Conservation (phyloP, 2,113 vertebrate genomes). For the Caracal caracal region DNA sequence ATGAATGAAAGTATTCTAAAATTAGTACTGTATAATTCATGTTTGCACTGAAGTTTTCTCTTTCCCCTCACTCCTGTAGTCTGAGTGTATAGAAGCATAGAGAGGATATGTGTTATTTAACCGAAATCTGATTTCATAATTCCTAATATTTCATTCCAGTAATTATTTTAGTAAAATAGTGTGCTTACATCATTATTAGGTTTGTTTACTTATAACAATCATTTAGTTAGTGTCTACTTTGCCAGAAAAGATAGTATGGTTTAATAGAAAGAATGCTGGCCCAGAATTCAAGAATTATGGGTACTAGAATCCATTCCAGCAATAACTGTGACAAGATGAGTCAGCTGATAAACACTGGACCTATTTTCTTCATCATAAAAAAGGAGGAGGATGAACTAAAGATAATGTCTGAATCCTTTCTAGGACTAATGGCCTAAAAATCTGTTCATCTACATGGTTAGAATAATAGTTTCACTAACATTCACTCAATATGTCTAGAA, state of each 20-base stretch:
- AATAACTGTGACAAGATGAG: not conserved
- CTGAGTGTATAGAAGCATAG: not conserved
- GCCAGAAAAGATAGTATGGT: not conserved
- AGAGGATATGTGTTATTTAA: not conserved
- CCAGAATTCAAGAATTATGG: slow-evolving; percentile 27
- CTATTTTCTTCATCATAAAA: not conserved
- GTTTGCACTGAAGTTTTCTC: slow-evolving; percentile 7
- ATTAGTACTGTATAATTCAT: not conserved
- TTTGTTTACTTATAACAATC: slow-evolving; percentile 7
- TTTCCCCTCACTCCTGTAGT: not conserved
- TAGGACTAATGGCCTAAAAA: not conserved
- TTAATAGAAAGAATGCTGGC: not conserved
- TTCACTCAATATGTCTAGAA: slow-evolving; percentile 1
- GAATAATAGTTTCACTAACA: not conserved
- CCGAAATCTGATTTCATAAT: slow-evolving; percentile 33
- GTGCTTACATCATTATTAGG: not conserved
- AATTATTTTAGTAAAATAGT: slow-evolving; percentile 49
- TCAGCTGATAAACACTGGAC: not conserved
- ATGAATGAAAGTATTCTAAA: not conserved
- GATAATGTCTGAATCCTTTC: slow-evolving; percentile 11
- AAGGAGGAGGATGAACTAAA: not conserved
- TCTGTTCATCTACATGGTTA: not conserved
- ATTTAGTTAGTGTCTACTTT: not conserved
- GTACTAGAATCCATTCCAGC: not conserved
- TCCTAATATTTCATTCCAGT: slow-evolving; percentile 17